Base-by-base conservation (phyloP, 2,888 invertebrate species). In the Lamellibrachia columna region DNA sequence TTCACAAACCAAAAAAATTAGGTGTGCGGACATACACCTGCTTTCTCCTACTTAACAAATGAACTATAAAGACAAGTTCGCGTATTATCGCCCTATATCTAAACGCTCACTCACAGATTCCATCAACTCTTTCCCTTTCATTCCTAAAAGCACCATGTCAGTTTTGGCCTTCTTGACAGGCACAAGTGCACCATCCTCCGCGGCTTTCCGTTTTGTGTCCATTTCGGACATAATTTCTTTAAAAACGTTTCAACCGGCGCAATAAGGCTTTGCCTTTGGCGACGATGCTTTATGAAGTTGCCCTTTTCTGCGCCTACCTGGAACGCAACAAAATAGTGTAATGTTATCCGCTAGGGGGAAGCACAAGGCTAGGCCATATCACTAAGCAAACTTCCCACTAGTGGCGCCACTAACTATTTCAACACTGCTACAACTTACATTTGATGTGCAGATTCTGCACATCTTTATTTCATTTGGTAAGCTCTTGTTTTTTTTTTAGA, bases 121-220 rank as follows among this genome's bases (percentile, higher is more conserved):
- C 22, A 92, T 92, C 22, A 91, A n/a, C 40, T 53, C 91, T 22
- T 28, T 75, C 11, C 93, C 75, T 75, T 94, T 94, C n/a, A 93
- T 91, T 9, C 92, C 93, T 28, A 94, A 75, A 0, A 93, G 92
- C n/a, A 98, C 97, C 53, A 98, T 96, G 96, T 98, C 98, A 97
- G 97, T 98, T 95, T 97, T 97, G 3, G 95, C 93, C 91, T 95
- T 95, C 94, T 96, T 96, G 1, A 94, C 94, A 75, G 97, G 97
- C 9, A 98, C 97, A 52, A 98, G 94, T 9, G 97, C 97, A 93
- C 96, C 97, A 75, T 75, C 75, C 60, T 98, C 97, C 22, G 97
- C 97, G 2, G 97, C 97, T 96, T 97, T 98, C 94, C 98, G 96
- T 97, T 98, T 98, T 94, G 93, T 93, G 53, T 95, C 95, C 95